Conservation (phyloP, 2,888 invertebrate genomes). For the Dichetophora obliterata region DNA sequence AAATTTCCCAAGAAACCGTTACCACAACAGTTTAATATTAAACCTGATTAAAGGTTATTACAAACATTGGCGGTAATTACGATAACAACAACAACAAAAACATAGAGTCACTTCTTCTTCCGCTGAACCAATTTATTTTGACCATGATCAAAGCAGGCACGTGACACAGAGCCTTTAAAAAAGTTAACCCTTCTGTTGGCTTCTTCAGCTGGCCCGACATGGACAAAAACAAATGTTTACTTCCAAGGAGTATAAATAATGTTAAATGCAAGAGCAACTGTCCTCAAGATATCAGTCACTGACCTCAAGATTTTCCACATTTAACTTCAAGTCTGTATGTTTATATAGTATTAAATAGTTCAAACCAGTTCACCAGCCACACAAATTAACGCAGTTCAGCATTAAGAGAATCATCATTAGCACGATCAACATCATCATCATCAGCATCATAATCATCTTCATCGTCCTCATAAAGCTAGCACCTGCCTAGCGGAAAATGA, state of each 20-base stretch:
- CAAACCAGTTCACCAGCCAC: conserved; percentile 7
- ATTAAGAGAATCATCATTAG: conserved; percentile 1
- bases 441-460: neutral
- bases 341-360: neutral
- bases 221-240: neutral
- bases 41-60: no score
- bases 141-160: conserved; percentile 4
- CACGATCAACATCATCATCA: neutral
- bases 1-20: no score
- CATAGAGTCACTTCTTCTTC: no score
- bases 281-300: neutral
- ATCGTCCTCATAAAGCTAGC: neutral
- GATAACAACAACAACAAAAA: no score
- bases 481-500: conserved; percentile 29
- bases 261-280: neutral
- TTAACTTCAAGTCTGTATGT: neutral
- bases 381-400: neutral
- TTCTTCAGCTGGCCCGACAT: neutral
- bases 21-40: no score
- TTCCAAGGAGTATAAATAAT: neutral
- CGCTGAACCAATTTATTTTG: neutral
- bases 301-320: conserved; percentile 3
- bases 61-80: no score
- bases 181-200: neutral
- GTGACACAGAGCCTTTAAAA: neutral